These are phyloP conservation scores for Galeopsomyia nigrocyanea DNA, from an alignment of 2,888 invertebrate species.

Conservation along the genomic window DNA sequence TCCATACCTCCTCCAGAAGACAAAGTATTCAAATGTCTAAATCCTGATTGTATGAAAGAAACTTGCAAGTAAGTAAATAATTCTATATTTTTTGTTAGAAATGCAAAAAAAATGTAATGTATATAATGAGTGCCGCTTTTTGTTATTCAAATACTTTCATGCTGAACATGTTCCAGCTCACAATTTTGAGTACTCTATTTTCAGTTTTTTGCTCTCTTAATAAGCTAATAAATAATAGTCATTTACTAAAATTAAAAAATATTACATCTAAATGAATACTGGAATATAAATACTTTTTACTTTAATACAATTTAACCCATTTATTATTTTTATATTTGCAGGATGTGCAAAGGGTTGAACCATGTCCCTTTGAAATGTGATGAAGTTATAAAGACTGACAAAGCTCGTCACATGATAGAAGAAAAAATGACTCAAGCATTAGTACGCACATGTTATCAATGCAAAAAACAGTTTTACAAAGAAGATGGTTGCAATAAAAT, in stretches of 20 bases:
- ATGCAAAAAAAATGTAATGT: not conserved
- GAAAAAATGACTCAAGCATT: constrained; percentile 72
- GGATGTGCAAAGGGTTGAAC: constrained; percentile 70
- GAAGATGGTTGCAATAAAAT: constrained; percentile 60
- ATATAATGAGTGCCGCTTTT: too few species aligned
- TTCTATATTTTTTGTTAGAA: constrained; percentile 1
- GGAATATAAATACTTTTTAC: not conserved
- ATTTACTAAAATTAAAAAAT: constrained; percentile 27
- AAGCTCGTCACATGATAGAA: constrained; percentile 70
- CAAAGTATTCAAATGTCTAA: constrained; percentile 72
- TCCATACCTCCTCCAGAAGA: constrained; percentile 69
- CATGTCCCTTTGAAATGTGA: constrained; percentile 72
- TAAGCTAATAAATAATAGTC: constrained; percentile 2
- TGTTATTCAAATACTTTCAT: not conserved
- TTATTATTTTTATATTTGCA: constrained; percentile 35
- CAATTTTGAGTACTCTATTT: too few species aligned
- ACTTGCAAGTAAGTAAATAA: constrained; percentile 68
- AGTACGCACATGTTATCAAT: constrained; percentile 60
- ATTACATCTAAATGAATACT: not conserved
- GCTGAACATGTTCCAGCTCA: too few species aligned
- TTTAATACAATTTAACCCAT: not conserved
- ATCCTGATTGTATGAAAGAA: constrained; percentile 73
- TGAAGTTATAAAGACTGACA: constrained; percentile 65
- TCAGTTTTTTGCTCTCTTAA: not conserved
- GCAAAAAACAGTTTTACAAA: constrained; percentile 62